Conservation (phyloP, 2,113 vertebrate species). For the Scolopax mira region DNA sequence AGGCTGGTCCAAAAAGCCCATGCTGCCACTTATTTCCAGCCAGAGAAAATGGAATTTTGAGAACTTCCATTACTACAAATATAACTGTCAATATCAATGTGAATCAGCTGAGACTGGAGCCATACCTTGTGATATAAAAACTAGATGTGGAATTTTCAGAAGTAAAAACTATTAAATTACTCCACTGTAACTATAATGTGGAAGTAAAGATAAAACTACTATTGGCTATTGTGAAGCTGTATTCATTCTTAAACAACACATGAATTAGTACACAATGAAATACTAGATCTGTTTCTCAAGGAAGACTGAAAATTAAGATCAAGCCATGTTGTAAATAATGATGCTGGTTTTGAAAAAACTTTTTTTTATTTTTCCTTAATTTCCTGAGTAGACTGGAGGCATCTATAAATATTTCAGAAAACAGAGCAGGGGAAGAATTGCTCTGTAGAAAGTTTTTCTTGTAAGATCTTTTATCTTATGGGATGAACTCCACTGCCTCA, state of each 20-base stretch:
- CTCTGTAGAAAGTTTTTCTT: background rate
- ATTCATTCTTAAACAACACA: background rate
- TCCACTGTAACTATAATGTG: background rate
- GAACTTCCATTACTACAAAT: background rate
- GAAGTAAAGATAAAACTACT: background rate
- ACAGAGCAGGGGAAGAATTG: background rate
- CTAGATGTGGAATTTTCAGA: background rate
- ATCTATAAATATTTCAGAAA: slow-evolving; percentile 34
- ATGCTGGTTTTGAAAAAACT: background rate
- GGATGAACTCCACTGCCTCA: background rate
- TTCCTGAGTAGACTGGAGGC: background rate
- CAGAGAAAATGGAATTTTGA: background rate
- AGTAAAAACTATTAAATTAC: background rate
- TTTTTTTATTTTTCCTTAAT: accelerated
- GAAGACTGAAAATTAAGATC: background rate
- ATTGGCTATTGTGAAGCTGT: background rate
- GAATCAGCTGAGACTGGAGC: background rate
- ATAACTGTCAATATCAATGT: background rate
- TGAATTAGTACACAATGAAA: background rate
- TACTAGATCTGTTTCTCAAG: background rate
- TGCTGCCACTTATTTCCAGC: background rate
- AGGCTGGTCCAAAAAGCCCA: background rate
- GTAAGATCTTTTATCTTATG: slow-evolving; percentile 26
- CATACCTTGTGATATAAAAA: background rate
- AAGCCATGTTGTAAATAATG: background rate